A percentile compares a stretch with the other conserved stretches of the same genome.
phyloP scores from a whole-genome alignment of 2,888 invertebrate genomes.

The Catocala nupta region DNA sequence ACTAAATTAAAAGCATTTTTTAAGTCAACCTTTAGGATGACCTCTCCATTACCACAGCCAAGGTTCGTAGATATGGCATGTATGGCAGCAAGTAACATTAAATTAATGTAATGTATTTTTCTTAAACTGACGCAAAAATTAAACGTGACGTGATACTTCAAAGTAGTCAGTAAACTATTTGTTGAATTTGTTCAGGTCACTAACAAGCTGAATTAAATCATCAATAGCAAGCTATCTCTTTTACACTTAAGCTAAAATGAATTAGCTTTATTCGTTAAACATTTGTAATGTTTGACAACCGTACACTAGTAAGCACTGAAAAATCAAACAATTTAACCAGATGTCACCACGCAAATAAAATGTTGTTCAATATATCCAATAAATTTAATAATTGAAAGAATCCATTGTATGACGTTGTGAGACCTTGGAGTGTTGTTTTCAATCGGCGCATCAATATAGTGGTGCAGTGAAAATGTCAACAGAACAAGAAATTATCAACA shows the following conservation, averaged over 20 bases:
- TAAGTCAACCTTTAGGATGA: no score
- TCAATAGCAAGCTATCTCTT: conserved; percentile 19
- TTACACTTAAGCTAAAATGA: neutral
- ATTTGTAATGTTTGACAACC: neutral
- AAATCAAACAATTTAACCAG: conserved; percentile 26
- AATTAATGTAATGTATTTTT: no score
- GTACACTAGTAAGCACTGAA: conserved; percentile 4
- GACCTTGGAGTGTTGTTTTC: conserved; percentile 45
- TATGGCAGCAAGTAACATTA: no score
- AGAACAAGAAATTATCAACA: conserved; percentile 61
- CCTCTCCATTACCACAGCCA: no score
- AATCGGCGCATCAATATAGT: conserved; percentile 32
- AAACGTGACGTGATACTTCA: conserved; percentile 6
- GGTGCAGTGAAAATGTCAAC: conserved; percentile 68
- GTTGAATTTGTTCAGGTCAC: neutral
- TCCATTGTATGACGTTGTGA: conserved; percentile 36
- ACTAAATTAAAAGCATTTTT: no score
- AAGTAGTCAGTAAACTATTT: neutral
- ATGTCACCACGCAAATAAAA: conserved; percentile 39
- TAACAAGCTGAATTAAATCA: neutral
- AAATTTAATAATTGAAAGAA: conserved; percentile 36
- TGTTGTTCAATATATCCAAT: conserved; percentile 26
- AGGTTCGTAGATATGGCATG: no score
- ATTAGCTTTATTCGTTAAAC: conserved; percentile 1
- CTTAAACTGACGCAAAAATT: no score